These are phyloP conservation scores for Hapalemur alaotrensis DNA, from an alignment of 2,797 vertebrate genomes.

Conservation along the genomic window DNA sequence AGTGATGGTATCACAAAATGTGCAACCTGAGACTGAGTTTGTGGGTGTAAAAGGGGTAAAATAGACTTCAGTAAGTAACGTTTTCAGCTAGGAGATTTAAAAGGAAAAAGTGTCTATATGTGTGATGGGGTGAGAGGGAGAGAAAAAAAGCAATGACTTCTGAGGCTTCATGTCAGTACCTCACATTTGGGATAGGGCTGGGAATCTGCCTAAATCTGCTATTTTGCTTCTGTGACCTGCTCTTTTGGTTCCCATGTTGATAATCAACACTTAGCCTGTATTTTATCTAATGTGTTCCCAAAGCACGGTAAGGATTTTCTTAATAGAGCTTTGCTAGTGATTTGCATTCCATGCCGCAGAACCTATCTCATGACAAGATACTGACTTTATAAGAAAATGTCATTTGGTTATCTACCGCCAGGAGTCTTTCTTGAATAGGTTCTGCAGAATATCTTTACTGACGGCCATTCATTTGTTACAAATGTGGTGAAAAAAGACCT, in stretches of 20 bases:
- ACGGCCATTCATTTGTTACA: not conserved
- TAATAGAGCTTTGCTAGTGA: not conserved
- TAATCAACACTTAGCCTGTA: not conserved
- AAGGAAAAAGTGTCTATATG: not conserved
- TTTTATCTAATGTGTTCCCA: not conserved
- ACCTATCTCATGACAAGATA: not conserved
- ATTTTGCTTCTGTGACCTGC: not conserved
- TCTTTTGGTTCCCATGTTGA: not conserved
- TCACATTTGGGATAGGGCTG: not conserved
- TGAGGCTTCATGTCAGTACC: not conserved
- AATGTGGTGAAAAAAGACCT: not conserved
- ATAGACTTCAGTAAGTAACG: not conserved
- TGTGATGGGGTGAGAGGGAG: not conserved
- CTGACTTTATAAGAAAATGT: not conserved
- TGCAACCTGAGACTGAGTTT: not conserved
- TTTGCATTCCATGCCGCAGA: not conserved
- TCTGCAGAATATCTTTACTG: not conserved
- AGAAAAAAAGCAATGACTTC: not conserved
- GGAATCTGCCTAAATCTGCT: not conserved
- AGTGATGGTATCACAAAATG: conserved; percentile 39
- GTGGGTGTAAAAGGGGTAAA: not conserved
- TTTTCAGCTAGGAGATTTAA: not conserved
- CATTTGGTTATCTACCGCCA: not conserved
- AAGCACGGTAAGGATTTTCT: not conserved
- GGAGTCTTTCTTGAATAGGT: not conserved